Conservation (phyloP, 2,888 invertebrate genomes). For the Deroplatys truncata region DNA sequence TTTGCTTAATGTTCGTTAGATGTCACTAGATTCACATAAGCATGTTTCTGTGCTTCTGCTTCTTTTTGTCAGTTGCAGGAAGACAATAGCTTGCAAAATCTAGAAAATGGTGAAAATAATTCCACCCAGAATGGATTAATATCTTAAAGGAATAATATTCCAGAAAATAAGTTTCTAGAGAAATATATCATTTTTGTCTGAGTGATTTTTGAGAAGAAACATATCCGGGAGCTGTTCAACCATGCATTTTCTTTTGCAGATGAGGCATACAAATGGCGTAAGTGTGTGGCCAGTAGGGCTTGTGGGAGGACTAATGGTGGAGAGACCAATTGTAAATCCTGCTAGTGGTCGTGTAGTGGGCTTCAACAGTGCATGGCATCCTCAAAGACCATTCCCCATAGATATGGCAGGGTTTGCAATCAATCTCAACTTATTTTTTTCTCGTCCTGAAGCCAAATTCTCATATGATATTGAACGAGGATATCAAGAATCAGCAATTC, state of each 20-base stretch:
- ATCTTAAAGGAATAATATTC: too few species aligned
- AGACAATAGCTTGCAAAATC: too few species aligned
- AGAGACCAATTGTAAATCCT: constrained; percentile 74
- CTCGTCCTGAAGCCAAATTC: constrained; percentile 70
- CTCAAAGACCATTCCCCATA: constrained; percentile 87
- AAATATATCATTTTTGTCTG: too few species aligned
- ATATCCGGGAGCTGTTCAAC: not conserved
- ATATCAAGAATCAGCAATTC: constrained; percentile 81
- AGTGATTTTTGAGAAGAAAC: not conserved
- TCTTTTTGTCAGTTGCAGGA: too few species aligned
- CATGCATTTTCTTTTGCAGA: constrained; percentile 48
- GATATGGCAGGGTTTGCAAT: constrained; percentile 98
- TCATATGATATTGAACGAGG: constrained; percentile 83
- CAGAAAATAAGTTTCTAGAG: not conserved
- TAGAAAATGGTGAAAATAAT: too few species aligned
- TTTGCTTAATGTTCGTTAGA: too few species aligned
- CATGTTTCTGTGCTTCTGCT: too few species aligned
- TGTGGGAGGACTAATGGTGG: constrained; percentile 91
- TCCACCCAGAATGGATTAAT: too few species aligned
- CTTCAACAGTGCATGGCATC: constrained; percentile 79
- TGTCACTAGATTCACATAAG: too few species aligned
- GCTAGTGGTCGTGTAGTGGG: constrained; percentile 56
- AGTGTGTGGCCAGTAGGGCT: constrained; percentile 96
- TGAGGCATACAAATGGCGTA: constrained; percentile 74
- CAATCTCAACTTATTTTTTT: constrained; percentile 68